A percentile compares a stretch with the other conserved stretches of the same genome.
These are phyloP conservation scores for Bombyx huttoni DNA, from an alignment of 2,888 invertebrate genomes.

Conservation along the genomic window DNA sequence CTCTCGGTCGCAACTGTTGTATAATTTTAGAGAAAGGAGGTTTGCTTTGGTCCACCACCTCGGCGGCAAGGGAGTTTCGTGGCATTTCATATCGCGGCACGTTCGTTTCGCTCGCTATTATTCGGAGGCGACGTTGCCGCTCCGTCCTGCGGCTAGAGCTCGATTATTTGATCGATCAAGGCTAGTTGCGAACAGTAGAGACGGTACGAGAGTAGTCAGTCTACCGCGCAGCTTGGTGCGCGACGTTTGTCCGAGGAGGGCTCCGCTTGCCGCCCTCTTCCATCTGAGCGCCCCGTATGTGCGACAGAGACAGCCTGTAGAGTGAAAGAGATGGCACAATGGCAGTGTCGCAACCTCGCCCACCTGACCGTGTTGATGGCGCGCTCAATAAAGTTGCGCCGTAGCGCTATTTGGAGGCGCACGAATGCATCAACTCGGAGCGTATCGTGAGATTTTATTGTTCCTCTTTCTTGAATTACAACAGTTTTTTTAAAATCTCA, in stretches of 20 bases:
- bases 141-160: conserved; percentile 31
- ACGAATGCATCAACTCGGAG: conserved; percentile 60
- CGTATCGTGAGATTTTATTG: conserved; percentile 57
- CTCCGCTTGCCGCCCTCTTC: conserved; percentile 42
- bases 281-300: conserved; percentile 26
- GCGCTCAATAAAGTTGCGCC: conserved; percentile 72
- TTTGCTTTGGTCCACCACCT: conserved; percentile 69
- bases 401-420: conserved; percentile 71
- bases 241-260: conserved; percentile 65
- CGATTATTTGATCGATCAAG: conserved; percentile 37
- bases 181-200: conserved; percentile 27
- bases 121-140: conserved; percentile 59
- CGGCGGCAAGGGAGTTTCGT: conserved; percentile 42
- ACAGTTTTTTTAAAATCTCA: conserved; percentile 34
- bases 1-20: conserved; percentile 49
- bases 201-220: conserved; percentile 52
- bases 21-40: conserved; percentile 70
- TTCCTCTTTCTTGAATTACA: conserved; percentile 42
- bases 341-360: conserved; percentile 72
- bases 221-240: conserved; percentile 69
- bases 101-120: conserved; percentile 56
- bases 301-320: conserved; percentile 40
- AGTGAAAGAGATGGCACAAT: conserved; percentile 42
- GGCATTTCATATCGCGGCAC: conserved; percentile 58
- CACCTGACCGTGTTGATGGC: conserved; percentile 73